These are phyloP conservation scores for Channa striata DNA, from an alignment of 2,797 vertebrate species.

Conservation along the genomic window DNA sequence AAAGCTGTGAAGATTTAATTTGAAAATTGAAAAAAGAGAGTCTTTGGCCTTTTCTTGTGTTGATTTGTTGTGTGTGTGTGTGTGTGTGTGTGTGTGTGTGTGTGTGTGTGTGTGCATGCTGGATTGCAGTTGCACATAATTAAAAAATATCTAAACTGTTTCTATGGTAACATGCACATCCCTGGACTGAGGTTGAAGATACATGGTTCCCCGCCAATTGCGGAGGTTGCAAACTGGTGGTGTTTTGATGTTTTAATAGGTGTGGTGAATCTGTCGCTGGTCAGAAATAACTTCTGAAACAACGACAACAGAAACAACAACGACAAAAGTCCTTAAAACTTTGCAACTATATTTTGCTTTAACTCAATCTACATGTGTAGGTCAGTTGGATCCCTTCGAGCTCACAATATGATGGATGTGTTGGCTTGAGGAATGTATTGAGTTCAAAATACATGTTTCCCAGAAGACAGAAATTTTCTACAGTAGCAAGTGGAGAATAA, in stretches of 20 bases:
- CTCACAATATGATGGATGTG: conserved; percentile 58
- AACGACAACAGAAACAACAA: conserved; percentile 3
- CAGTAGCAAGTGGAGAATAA: conserved; percentile 56
- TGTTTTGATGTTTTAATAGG: conserved; percentile 64
- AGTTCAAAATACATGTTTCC: conserved; percentile 50
- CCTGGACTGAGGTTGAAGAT: conserved; percentile 37
- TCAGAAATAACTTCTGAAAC: conserved; percentile 22
- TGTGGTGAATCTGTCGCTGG: conserved; percentile 6
- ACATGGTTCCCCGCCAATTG: conserved; percentile 19
- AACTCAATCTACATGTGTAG: conserved; percentile 41
- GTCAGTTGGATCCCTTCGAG: conserved; percentile 51
- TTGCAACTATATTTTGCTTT: conserved; percentile 15
- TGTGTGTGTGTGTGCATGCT: conserved; percentile 8
- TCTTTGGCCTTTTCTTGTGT: conserved; percentile 3
- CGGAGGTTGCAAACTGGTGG: conserved; percentile 14
- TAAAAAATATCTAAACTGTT: conserved; percentile 62
- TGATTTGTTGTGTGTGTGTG: no score
- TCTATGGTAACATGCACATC: conserved; percentile 67
- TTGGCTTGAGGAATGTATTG: conserved; percentile 50
- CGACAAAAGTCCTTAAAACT: conserved; percentile 17
- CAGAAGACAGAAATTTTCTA: conserved; percentile 46
- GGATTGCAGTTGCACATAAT: conserved; percentile 52
- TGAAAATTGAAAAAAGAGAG: conserved; percentile 7
- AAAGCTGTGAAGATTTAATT: conserved; percentile 32
- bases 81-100: conserved; percentile 9